Evolutionary conservation across 2,797 vertebrate genomes (phyloP).

Genomic region (Poeciliopsis presidionis): DNA sequence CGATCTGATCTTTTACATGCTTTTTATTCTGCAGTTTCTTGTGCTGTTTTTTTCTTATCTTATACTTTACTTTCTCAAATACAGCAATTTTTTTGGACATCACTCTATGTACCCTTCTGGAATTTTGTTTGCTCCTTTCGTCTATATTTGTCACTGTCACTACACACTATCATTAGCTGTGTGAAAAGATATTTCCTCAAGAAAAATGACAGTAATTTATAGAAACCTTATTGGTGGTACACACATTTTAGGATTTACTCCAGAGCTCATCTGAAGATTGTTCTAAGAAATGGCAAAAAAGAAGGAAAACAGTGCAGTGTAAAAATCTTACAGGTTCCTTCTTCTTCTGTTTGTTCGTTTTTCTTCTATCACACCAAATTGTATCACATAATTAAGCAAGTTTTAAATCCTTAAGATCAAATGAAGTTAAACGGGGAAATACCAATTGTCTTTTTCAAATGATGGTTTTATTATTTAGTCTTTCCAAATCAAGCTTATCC

Average conservation of each 20-base stretch:
- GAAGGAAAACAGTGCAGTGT: background rate
- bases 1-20: conserved; percentile 45
- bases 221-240: background rate
- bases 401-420: background rate
- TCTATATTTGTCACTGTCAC: background rate
- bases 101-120: background rate
- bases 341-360: background rate
- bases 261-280: background rate
- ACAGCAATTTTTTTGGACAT: conserved; percentile 1
- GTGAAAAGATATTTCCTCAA: background rate
- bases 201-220: background rate
- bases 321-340: background rate
- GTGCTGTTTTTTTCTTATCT: conserved; percentile 3
- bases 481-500: background rate
- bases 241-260: background rate
- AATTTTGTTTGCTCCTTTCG: background rate
- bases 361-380: background rate
- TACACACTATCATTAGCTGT: background rate
- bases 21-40: conserved; percentile 35
- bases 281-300: background rate
- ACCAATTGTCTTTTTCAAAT: background rate
- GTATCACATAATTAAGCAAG: background rate
- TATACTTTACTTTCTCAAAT: background rate
- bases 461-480: background rate
- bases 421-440: background rate